phyloP scores from a whole-genome alignment of 64 coral and sea anemone genomes.

The Stylophora pistillata region DNA sequence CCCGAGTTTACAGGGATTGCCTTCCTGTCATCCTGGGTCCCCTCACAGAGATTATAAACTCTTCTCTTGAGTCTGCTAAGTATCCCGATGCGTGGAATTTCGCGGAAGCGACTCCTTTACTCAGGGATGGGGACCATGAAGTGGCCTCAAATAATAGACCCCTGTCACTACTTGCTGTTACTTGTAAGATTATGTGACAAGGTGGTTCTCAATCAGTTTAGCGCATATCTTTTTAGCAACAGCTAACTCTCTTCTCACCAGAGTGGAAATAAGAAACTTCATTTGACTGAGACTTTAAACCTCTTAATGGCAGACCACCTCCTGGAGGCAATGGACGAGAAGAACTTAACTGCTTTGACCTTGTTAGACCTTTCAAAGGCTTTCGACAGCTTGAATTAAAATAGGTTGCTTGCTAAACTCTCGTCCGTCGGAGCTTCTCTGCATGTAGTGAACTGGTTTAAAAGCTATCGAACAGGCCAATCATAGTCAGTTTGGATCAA shows the following conservation, averaged over 20 bases:
- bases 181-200: constrained; percentile 13
- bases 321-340: constrained; percentile 35
- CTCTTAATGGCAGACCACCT: background rate
- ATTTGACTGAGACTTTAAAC: background rate
- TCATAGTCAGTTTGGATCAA: constrained; percentile 5
- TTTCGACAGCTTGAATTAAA: constrained; percentile 27
- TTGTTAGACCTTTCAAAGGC: constrained; percentile 25
- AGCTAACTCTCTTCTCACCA: background rate
- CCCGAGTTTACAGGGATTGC: background rate
- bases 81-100: constrained; percentile 10
- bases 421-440: constrained; percentile 4
- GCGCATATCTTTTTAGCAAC: background rate
- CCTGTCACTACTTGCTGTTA: background rate
- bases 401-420: constrained; percentile 23
- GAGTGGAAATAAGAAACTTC: constrained; percentile 15
- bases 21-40: constrained; percentile 22
- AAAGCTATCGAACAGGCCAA: constrained; percentile 17
- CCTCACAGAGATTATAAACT: constrained; percentile 47
- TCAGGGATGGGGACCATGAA: constrained; percentile 31
- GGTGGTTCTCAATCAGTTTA: background rate
- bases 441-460: constrained; percentile 32
- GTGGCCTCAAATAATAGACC: no score
- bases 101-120: constrained; percentile 34
- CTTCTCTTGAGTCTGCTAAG: background rate
- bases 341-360: background rate